phyloP scores from a whole-genome alignment of 2,113 vertebrate species.

The Uria aalge region DNA sequence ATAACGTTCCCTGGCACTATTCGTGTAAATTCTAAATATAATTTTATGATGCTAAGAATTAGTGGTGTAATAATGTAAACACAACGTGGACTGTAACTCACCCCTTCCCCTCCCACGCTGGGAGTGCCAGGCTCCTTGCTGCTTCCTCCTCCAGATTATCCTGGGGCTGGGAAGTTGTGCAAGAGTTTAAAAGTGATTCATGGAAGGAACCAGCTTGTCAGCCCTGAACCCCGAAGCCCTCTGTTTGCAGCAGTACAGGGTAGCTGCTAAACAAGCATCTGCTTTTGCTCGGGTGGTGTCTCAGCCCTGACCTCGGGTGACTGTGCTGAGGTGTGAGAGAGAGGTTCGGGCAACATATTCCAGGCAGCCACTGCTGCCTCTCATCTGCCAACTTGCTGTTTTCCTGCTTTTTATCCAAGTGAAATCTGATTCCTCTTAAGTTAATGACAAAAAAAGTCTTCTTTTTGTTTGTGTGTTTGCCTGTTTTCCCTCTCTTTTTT shows the following conservation, averaged over 20 bases:
- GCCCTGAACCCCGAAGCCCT: background rate
- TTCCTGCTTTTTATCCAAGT: background rate
- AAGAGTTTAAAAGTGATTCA: background rate
- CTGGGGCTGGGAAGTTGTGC: background rate
- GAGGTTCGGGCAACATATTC: background rate
- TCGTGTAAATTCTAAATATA: conserved; percentile 40
- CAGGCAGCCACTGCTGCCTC: background rate
- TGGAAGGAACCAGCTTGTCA: background rate
- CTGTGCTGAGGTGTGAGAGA: background rate
- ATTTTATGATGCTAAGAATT: conserved; percentile 64
- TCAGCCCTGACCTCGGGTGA: background rate
- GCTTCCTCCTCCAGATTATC: background rate
- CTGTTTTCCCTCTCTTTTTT: background rate
- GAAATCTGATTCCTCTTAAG: background rate
- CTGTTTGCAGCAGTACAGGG: background rate
- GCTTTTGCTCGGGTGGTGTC: background rate
- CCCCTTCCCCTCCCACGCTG: background rate
- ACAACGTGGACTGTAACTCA: conserved; percentile 60
- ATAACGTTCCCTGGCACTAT: background rate
- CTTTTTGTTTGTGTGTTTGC: background rate
- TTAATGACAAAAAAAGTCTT: background rate
- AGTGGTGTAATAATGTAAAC: conserved; percentile 68
- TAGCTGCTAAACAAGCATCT: background rate
- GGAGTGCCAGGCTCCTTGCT: background rate
- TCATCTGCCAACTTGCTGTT: background rate